Base-by-base conservation (phyloP, 2,797 vertebrate species). In the Coreius guichenoti region DNA sequence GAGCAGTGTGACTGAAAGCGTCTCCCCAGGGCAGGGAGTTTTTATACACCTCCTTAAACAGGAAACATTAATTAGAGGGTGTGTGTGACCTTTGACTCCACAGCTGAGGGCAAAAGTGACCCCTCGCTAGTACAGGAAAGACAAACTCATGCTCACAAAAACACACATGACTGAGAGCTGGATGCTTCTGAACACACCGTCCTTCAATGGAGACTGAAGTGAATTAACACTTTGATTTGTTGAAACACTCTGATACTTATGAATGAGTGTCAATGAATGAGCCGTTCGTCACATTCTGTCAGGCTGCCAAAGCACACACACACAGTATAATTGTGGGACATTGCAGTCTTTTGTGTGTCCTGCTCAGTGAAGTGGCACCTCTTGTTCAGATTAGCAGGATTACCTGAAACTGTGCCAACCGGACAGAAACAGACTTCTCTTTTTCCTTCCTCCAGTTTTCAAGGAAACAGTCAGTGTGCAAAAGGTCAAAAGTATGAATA, bases 371-470 rank as follows among this genome's bases (percentile, higher is more conserved):
- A 61, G 51, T 90, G 92, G 91, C 77, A 73, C 93, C 94, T 95
- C 94, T 94, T 94, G 93, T 39, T 81, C 36, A 67, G 70, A 93
- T 95, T 93, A 91, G 92, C 93, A 90, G 90, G 94, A 92, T 90
- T 90, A 94, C 92, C 90, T 88, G 90, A 93, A 88, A 83, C 90
- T 78, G 82, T 81, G 93, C 94, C 94, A 95, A 92, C 89, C 91
- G 49, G 26, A 70, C 51, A 85, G 65, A 69, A 54, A 84, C 23
- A 29, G 23, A 21, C 43, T 70, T 29, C 51, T 72, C 49, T 81
- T 17, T 43, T 54, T 69, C 29, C 29, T 49, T 36, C 63, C 26
- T 31, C 9, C n/a, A 47, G 61, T n/a, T 80, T 69, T 80, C 58
- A 65, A 67, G 39, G 26, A 65, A 61, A 43, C 67, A 43, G 67